Percentiles rank a stretch among this genome's conserved stretches.
phyloP scores from a whole-genome alignment of 2,797 vertebrate species.

The Coregonus sp. region DNA sequence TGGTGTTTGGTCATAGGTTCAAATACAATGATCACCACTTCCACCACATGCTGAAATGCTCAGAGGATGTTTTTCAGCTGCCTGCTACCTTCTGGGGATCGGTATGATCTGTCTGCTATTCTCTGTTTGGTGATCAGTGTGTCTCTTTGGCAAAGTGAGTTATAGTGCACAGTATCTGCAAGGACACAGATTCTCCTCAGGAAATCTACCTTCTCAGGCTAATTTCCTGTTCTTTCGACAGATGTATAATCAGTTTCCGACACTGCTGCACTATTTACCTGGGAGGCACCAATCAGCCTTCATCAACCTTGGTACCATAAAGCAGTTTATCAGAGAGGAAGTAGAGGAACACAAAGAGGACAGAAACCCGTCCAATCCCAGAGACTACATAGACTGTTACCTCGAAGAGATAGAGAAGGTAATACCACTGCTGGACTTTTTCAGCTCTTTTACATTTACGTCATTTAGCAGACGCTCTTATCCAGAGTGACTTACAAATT shows the following conservation, averaged over 20 bases:
- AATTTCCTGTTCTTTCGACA: neutral
- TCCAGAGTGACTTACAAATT: too few species aligned
- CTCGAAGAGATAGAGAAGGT: constrained; percentile 66
- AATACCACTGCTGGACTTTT: neutral
- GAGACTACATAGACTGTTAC: constrained; percentile 73
- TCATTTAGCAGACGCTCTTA: too few species aligned
- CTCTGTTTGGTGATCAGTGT: neutral
- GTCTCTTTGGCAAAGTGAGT: neutral
- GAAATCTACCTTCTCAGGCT: neutral
- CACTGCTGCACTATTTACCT: constrained; percentile 53
- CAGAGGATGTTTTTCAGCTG: constrained; percentile 58
- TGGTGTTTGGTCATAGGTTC: constrained; percentile 77
- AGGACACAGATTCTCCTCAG: too few species aligned
- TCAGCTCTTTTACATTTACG: neutral
- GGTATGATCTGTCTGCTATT: neutral
- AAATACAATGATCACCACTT: constrained; percentile 70
- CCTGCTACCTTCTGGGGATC: constrained; percentile 60
- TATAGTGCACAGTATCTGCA: neutral
- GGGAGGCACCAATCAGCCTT: constrained; percentile 53
- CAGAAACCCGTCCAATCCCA: constrained; percentile 56
- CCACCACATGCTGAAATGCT: constrained; percentile 52
- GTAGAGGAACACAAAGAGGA: constrained; percentile 56
- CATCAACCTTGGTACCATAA: constrained; percentile 49
- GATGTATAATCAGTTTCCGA: constrained; percentile 47
- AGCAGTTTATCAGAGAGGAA: constrained; percentile 51